Evolutionary conservation across 1,140 invertebrate species (phyloP), one percentile per base, ranked within the genome.

Genomic region (Drosophila novamexicana): DNA sequence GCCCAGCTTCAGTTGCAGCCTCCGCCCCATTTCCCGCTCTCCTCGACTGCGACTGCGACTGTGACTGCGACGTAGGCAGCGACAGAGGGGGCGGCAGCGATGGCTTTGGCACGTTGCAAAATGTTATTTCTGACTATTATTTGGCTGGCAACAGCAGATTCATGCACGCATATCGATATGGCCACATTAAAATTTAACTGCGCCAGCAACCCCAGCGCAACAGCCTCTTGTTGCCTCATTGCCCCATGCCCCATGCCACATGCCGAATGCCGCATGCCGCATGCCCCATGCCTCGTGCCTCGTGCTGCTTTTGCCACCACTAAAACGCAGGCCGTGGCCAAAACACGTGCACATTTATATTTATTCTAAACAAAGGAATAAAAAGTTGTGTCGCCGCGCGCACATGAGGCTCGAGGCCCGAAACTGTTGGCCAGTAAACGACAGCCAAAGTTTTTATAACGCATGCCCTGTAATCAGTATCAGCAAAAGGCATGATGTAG

Each of bases 171-270:
- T 86, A 86, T 88, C 85, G 85, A 91, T 91, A 90, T 83, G 75
- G 77, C 57, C 54, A 69, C 90, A 91, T 91, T 91, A 91, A 91
- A 91, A 91, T 91, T 91, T 91, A 91, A 91, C 79, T 77, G 69
- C 77, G 44, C 29, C 68, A 57, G 16, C 62, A 71, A 65, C 65
- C 69, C 64, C 75, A 37, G 44, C 39, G 16, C 40, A 47, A 39
- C 42, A 52, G 22, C 22, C 9, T 22, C 16, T n/a, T 47, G 14
- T 14, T 47, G 7, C 44, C 16, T 29, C 22, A 6, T 29, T 52
- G 65, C 71, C 36, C 37, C 58, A 73, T 49, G 44, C 44, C 9
- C 1, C 44, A 47, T 22, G 44, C 44, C 7, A 7, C 14, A 47
- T 47, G 44, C 44, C 16, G 2, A 14, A 45, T 16, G 44, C 16